Evolutionary conservation across 2,797 vertebrate genomes (phyloP), one percentile per base, ranked within the genome.

Genomic region (Amblyopsis hoosieri): DNA sequence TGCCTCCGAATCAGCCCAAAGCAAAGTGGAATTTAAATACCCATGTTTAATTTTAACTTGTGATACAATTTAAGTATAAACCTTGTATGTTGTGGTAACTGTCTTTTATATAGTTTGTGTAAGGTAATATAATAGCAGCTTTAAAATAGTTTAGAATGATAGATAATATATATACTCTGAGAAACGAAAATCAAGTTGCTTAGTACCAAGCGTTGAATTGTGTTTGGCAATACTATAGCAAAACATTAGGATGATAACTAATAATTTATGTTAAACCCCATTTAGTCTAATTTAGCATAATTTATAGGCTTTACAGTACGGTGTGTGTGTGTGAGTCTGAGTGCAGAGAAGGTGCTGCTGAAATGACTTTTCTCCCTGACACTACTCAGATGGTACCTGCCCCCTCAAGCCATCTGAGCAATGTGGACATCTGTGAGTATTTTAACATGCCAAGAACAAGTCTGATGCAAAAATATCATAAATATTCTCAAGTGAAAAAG

Each of bases 401-500:
- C 91, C 90, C 90, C 91, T 92, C 91, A 91, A 90, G 90, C 90
- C 92, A 92, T 92, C 91, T 93, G 91, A 92, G 80, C 87, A 81
- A 78, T 82, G 76, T 76, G 85, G 89, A 87, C 90, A 93, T 92
- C 90, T 93, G 90, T 82, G 90, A 88, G 83, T 29, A 29, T 62
- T 67, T 67, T 74, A 84, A 87, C 83, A 79, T 87, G 89, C 87
- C 89, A 91, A 90, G 85, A 90, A 87, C 86, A 84, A 87, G 83
- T 84, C 73, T 65, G 68, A 87, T 85, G 76, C 84, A 85, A 80
- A 85, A 87, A 85, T 80, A 84, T 86, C 66, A 85, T 75, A 78
- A 87, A 85, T 85, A 80, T 84, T 86, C 76, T 84, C 67, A 81
- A 79, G 82, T 87, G 80, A 82, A 87, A 80, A 79, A 77, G 81